These are phyloP conservation scores for Aricia agestis DNA, from an alignment of 1,140 invertebrate species.

Conservation along the genomic window DNA sequence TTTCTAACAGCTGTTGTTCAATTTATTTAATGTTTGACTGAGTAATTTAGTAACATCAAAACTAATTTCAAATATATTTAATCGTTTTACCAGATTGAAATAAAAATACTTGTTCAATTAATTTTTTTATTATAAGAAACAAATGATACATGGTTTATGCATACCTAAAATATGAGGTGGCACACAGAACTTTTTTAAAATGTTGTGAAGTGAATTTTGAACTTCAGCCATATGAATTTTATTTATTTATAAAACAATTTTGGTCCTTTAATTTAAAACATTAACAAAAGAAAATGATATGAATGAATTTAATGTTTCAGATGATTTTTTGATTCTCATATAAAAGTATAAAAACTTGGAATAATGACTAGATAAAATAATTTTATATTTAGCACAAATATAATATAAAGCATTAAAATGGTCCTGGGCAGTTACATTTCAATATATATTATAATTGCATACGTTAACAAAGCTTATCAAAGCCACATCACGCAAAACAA, in stretches of 20 bases:
- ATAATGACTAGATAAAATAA: conserved; percentile 3
- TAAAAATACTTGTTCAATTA: neutral
- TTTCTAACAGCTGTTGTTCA: no score
- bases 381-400: neutral
- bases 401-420: neutral
- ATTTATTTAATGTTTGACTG: no score
- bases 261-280: neutral
- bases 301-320: neutral
- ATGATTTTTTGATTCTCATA: neutral
- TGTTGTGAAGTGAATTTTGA: neutral
- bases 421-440: conserved; percentile 12
- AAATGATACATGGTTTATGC: neutral
- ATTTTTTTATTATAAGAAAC: conserved; percentile 12
- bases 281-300: neutral
- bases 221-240: neutral
- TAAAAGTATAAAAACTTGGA: neutral
- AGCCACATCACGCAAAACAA: neutral
- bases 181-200: neutral
- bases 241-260: neutral
- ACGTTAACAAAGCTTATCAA: neutral
- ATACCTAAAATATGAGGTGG: neutral
- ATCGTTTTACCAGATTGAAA: neutral
- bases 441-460: neutral
- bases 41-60: no score
- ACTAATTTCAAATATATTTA: no score